Evolutionary conservation across 2,113 vertebrate species (phyloP).

Genomic region (Turdus rufiventris): DNA sequence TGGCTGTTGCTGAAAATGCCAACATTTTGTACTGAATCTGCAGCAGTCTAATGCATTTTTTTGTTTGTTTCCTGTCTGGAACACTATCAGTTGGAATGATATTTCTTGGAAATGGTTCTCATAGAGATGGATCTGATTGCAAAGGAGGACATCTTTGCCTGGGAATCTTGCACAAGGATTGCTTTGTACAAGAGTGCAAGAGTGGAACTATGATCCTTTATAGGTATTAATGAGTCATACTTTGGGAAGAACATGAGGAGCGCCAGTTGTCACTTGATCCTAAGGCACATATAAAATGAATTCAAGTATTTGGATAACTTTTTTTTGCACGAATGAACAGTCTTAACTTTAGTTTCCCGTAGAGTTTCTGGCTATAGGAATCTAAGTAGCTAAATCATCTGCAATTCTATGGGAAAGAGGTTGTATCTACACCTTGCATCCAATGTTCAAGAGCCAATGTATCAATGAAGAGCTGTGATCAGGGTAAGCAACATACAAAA

Average conservation of each 20-base stretch:
- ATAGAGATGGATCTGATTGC: not conserved
- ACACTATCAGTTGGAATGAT: not conserved
- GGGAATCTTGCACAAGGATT: not conserved
- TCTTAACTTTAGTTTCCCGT: not conserved
- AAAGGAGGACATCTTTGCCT: not conserved
- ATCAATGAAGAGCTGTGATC: not conserved
- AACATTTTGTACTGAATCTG: not conserved
- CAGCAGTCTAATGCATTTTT: not conserved
- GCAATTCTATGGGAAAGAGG: not conserved
- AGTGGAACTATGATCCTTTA: not conserved
- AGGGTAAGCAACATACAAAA: not conserved
- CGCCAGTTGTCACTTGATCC: not conserved
- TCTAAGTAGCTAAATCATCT: not conserved
- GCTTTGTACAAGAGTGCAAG: not conserved
- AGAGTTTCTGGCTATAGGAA: not conserved
- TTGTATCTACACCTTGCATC: not conserved
- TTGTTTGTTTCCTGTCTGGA: not conserved
- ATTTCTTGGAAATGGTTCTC: not conserved
- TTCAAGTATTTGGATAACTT: not conserved
- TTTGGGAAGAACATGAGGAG: not conserved
- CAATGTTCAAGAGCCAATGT: not conserved
- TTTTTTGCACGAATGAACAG: not conserved
- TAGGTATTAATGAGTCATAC: not conserved
- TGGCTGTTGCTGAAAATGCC: not conserved
- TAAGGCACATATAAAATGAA: not conserved